Evolutionary conservation across 2,113 vertebrate genomes (phyloP), one percentile per base, ranked within the genome.

Genomic region (Oncorhynchus tshawytscha): DNA sequence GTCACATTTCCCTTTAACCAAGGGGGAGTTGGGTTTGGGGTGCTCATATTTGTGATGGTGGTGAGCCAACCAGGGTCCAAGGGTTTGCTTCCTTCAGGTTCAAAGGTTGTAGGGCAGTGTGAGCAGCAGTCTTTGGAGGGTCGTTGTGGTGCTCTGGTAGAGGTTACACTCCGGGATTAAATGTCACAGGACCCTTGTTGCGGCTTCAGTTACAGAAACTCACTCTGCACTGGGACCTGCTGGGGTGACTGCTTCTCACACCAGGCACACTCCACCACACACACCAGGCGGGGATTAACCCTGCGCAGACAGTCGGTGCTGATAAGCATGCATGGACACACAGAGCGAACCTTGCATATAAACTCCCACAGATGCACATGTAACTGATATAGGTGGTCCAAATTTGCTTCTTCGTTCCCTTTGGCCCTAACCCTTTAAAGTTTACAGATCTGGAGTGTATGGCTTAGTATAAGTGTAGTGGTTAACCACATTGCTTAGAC

Each of bases 161-260:
- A 75, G 75, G 60, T 77, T 67, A 75, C 68, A 70, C 54, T 54
- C 25, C 72, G 70, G 73, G 78, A 80, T 85, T 87, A 78, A 78
- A 83, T 87, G 60, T 89, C 80, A 78, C 77, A 74, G 67, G 29
- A 57, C 72, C 67, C 49, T 59, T 39, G 18, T 70, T 54, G 45
- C 49, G 39, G 72, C 13, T 84, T 87, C 31, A 67, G 62, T 79
- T 85, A 77, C 71, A 77, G 74, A 83, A 74, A 22, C 60, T 73
- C 64, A 70, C 71, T 54, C 48, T 22, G 13, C 27, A 16, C n/a
- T 18, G 16, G n/a, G 24, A 49, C 54, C 65, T 67, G 6, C 15
- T 16, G 15, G 54, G 54, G 27, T 31, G 25, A 15, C 65, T 67
- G 4, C 8, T 67, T 67, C 24, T 67, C 27, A 31, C 54, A 16